Evolutionary conservation across 2,888 invertebrate genomes (phyloP), one percentile per base, ranked within the genome.

Genomic region (Steinernema hermaphroditum): DNA sequence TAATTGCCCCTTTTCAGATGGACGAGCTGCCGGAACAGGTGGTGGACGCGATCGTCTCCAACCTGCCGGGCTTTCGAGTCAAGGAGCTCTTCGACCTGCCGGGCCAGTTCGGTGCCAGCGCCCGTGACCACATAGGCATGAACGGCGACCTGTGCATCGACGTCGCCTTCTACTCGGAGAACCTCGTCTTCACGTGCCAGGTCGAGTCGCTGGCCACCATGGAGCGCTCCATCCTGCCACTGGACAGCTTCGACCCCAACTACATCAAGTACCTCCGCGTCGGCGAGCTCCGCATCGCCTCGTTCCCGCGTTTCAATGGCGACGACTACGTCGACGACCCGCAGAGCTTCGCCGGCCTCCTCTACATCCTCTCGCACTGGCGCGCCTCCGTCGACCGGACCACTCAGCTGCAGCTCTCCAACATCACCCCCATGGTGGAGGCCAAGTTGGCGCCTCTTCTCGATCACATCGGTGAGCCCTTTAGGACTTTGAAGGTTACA

Each of bases 161-260:
- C 62, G 27, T 62, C 62, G 62, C 62, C 16, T 62, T 62, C 62
- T 62, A 62, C 62, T 16, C 62, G 29, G 62, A 62, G 29, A 22
- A 62, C 16, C 62, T 62, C 8, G 27, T 62, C 14, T 62, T 62
- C 32, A 62, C 62, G 29, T 62, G 62, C 34, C 62, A 62, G 19
- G 62, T 62, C 32, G 62, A 62, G 29, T 62, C 62, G 2, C 32
- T 62, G 32, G 62, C 62, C 14, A 62, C 62, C 14, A 62, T 62
- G 62, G 62, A 62, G 62, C 29, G 62, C 29, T 27, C 62, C 27
- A 32, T 62, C 16, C n/a, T 62, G 62, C 62, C 22, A 16, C 62
- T 62, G 32, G 62, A 62, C 62, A 62, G 27, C 62, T 62, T 62
- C n/a, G 62, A 62, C 32, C 32, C 32, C 62, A 32, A 62, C 62